Base-by-base conservation (phyloP, 1,140 invertebrate species). In the Harlomillsia oculata region DNA sequence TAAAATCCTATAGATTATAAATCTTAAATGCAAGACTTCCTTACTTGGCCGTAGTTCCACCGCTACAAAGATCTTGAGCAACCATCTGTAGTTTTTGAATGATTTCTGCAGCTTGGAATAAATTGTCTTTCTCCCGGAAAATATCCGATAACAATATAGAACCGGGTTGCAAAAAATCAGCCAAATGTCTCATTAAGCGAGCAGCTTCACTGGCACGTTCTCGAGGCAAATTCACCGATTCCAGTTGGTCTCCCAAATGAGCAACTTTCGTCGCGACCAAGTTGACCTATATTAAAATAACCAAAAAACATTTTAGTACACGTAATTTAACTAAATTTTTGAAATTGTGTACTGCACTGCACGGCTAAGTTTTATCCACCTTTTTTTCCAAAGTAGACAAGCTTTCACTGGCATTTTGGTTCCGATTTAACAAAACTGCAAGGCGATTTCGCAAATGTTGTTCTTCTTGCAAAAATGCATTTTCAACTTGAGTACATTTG, bases 41-140 rank as follows among this genome's bases (percentile, higher is more conserved):
- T 71, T 72, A 79, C 76, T 87, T 89, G 52, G 82, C 82, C 43
- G 40, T 60, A 14, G 57, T 48, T 25, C 64, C 60, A 18, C 60
- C 52, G 8, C 79, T 76, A 3, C 88, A 87, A 25, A 98, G 72
- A 73, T 98, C 95, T 77, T 98, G 92, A 2, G 92, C 83, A 65
- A 99, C 96, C 6, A 92, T 80, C 69, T 95, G 85, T 5, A 99
- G 74, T 69, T 99, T 98, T 73, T 97, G 92, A 67, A 99, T 97
- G 3, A 99, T 83, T 78, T 98, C 94, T n/a, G 96, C 96, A 34
- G 94, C 91, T 75, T 97, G 87, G 71, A 90, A 85, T 32, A 98
- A 73, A 72, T 84, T 83, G 55, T 78, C 79, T 60, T 86, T 83
- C 75, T 97, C 90, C 59, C 81, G 85, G 66, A 97, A 94, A 23